phyloP scores from a whole-genome alignment of 2,888 invertebrate species.

The Shargacucullia verbasci region DNA sequence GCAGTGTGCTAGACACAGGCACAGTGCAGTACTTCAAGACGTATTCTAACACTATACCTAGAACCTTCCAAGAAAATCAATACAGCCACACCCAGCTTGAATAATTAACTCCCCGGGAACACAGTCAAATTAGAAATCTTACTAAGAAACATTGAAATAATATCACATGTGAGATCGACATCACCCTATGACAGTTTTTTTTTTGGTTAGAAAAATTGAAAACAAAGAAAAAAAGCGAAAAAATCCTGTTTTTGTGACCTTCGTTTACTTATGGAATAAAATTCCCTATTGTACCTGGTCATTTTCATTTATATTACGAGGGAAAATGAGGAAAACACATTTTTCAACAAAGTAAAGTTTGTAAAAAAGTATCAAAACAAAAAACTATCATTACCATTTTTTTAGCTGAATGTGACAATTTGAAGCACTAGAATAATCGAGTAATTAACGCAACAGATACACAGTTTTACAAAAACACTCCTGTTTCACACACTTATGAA shows the following conservation, averaged over 20 bases:
- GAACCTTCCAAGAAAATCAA: slow-evolving; percentile 89
- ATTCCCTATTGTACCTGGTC: slow-evolving; percentile 31
- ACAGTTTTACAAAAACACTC: slow-evolving; percentile 65
- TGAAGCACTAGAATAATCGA: slow-evolving; percentile 46
- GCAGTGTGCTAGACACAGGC: slow-evolving; percentile 71
- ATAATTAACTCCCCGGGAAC: slow-evolving; percentile 79
- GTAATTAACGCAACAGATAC: slow-evolving; percentile 50
- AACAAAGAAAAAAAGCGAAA: slow-evolving; percentile 84
- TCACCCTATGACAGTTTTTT: slow-evolving; percentile 83
- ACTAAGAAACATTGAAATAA: slow-evolving; percentile 73
- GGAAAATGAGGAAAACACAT: slow-evolving; percentile 72
- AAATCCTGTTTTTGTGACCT: slow-evolving; percentile 66
- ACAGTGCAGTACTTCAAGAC: slow-evolving; percentile 83
- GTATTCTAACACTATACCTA: slow-evolving; percentile 84
- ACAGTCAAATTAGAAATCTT: slow-evolving; percentile 65
- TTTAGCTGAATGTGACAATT: slow-evolving; percentile 67
- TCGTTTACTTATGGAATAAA: slow-evolving; percentile 28
- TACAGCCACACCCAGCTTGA: slow-evolving; percentile 89
- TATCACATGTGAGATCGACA: slow-evolving; percentile 83
- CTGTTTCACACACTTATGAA: slow-evolving; percentile 69
- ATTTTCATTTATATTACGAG: slow-evolving; percentile 49
- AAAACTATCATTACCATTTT: slow-evolving; percentile 90
- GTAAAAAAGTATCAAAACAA: slow-evolving; percentile 90
- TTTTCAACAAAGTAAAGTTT: slow-evolving; percentile 79
- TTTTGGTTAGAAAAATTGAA: slow-evolving; percentile 87